Base-by-base conservation (phyloP, 2,113 vertebrate genomes). In the Mormyrus lacerda region DNA sequence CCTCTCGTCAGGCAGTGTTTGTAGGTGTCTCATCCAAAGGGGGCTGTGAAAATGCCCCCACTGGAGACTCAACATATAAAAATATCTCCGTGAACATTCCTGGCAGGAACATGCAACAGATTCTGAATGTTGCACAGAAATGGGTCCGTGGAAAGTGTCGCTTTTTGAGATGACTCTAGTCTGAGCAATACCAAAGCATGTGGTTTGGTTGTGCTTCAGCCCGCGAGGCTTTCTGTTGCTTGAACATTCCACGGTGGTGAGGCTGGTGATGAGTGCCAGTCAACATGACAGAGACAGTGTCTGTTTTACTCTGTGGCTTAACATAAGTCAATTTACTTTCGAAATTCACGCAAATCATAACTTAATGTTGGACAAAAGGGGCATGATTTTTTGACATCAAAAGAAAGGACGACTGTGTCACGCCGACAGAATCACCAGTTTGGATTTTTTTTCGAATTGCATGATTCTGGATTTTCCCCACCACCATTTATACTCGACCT, bases 21-120 rank as follows among this genome's bases (percentile, higher is more conserved):
- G 50, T 94, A 94, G 94, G 94, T 95, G 94, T 95, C 95, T 94
- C 93, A 94, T 94, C 95, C 93, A 94, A 92, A 92, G 93, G 93
- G 93, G 93, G 91, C 93, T 95, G 94, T 94, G 94, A 96, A 95
- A 93, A 95, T 90, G 92, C 93, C 94, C 93, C 95, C 94, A 87
- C 90, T 92, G 90, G 94, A 92, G 93, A 92, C 93, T 92, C 92
- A 89, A 91, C 90, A 91, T 91, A 90, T 91, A 90, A 90, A 89
- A 91, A 89, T 31, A 92, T 55, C 91, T 90, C 91, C 55, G 84
- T 88, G 42, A 85, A 84, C 65, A 76, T 47, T 91, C 58, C 55
- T 82, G 84, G 82, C 51, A 86, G 65, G 65, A 31, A 65, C 79
- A 61, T 27, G 11, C 55, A 58, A 89, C 55, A 87, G 88, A 88